phyloP scores from a whole-genome alignment of 2,888 invertebrate species.

The Hymenopus coronatus region DNA sequence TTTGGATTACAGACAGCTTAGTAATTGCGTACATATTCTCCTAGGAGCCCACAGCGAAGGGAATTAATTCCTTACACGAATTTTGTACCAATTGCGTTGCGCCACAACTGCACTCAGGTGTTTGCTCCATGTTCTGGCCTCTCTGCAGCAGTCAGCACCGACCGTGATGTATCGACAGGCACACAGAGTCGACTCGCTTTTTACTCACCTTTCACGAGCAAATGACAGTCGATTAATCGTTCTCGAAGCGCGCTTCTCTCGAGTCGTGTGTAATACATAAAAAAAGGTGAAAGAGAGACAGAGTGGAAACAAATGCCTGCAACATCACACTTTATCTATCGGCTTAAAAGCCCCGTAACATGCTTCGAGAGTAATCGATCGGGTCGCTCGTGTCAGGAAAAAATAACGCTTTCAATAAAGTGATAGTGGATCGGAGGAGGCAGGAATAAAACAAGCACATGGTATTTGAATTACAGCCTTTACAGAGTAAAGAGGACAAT shows the following conservation, averaged over 20 bases:
- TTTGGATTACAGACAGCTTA: no score
- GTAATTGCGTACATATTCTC: no score
- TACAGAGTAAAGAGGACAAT: not conserved
- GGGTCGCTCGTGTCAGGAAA: not conserved
- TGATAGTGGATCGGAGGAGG: not conserved
- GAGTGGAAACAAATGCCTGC: not conserved
- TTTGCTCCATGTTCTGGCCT: not conserved
- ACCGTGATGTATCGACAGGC: conserved; percentile 12
- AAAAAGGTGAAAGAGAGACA: not conserved
- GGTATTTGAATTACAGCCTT: not conserved
- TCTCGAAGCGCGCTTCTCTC: not conserved
- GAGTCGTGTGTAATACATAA: not conserved
- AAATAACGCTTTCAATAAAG: not conserved
- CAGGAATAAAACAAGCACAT: not conserved
- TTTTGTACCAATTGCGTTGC: not conserved
- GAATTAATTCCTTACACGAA: not conserved
- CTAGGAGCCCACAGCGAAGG: not conserved
- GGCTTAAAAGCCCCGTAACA: conserved; percentile 8
- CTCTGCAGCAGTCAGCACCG: not conserved
- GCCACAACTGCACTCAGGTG: not conserved
- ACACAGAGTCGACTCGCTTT: not conserved
- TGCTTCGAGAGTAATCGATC: not conserved
- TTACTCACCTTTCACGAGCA: not conserved
- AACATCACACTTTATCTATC: conserved; percentile 4
- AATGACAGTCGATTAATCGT: conserved; percentile 17